Base-by-base conservation (phyloP, 2,888 invertebrate species). In the Seira sanloemensis region DNA sequence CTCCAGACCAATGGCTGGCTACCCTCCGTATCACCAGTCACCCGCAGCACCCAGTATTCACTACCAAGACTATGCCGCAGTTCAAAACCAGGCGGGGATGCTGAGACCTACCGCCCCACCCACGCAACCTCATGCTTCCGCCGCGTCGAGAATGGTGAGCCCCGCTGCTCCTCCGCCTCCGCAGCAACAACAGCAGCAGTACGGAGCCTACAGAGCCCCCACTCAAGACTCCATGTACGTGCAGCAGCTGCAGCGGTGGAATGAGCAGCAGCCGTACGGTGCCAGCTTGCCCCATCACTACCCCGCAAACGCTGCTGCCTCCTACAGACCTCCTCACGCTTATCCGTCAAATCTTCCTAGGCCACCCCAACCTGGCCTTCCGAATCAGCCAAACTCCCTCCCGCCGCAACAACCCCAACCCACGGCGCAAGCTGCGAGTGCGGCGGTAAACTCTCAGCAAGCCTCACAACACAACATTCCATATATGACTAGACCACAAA, bases 351-450 rank as follows among this genome's bases (percentile, higher is more conserved):
- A 86, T 77, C 75, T 89, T 12, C 87, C 88, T 7, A 71, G 88
- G 72, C 89, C 88, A 0, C 89, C 89, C 1, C 88, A 88, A 68
- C 88, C 85, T 9, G 58, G 58, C 7, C 68, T 76, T 25, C 86
- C 84, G 5, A 86, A 66, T 67, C 89, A 87, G 86, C 90, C 78
- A 84, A 88, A 92, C 92, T 91, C 92, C 92, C 88, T 93, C 92
- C 90, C 92, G 90, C 93, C 93, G 90, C 91, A 91, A 87, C 91
- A 91, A 65, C 85, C 85, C 1, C 85, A 84, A 80, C 16, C 76
- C 54, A 37, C 78, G 58, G 69, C 85, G 37, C 84, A 84, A 82
- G 85, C 89, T 69, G 65, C 88, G 69, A 74, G 91, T 90, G 86
- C 91, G 90, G 80, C 90, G 79, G 72, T 91, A 89, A 84, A 91